Evolutionary conservation across 2,797 vertebrate species (phyloP).

Genomic region (Petrocephalus schoutedeni): DNA sequence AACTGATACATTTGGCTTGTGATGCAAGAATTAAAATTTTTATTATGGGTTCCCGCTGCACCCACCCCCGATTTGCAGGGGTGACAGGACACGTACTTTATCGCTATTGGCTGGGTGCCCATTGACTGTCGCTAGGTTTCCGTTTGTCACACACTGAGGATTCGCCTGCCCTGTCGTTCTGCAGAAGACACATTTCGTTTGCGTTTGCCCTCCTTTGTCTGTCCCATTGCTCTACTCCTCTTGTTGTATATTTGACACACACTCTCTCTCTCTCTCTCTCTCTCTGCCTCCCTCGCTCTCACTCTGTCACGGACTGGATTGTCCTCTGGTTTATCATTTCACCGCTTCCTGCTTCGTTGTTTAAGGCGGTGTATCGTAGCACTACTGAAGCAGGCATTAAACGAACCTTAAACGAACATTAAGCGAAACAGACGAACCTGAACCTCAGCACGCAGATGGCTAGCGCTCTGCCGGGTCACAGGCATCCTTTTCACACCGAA

Average conservation of each 20-base stretch:
- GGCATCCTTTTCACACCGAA: slow-evolving; percentile 54
- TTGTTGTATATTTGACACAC: background rate
- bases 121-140: background rate
- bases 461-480: slow-evolving; percentile 57
- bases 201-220: background rate
- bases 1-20: background rate
- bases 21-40: background rate
- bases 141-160: background rate
- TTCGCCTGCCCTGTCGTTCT: background rate
- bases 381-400: slow-evolving; percentile 48
- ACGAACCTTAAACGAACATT: too few relatives aligned
- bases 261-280: slow-evolving; percentile 13
- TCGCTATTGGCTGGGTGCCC: background rate
- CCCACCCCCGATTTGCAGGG: background rate
- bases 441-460: slow-evolving; percentile 60
- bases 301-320: background rate
- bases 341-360: slow-evolving; percentile 48
- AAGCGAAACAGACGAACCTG: slow-evolving; percentile 47
- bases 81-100: background rate
- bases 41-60: background rate
- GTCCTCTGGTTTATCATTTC: slow-evolving; percentile 27
- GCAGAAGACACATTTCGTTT: background rate
- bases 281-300: slow-evolving; percentile 36
- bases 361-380: slow-evolving; percentile 29
- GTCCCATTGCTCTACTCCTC: background rate